These are phyloP conservation scores for Nephrocerus scutellatus DNA, from an alignment of 2,888 invertebrate species.

Conservation along the genomic window DNA sequence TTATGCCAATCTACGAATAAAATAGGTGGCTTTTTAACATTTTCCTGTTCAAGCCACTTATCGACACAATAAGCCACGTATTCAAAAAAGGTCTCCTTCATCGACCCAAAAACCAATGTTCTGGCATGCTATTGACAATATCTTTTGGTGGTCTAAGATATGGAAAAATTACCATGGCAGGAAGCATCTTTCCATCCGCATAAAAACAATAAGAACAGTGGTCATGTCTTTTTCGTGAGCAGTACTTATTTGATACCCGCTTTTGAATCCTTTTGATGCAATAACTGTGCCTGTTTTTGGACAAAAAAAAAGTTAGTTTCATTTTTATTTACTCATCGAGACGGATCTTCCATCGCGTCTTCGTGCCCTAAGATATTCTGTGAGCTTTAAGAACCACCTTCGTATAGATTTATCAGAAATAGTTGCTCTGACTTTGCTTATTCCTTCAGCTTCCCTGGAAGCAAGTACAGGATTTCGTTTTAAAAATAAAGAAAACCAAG, in stretches of 20 bases:
- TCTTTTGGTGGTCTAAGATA: conserved; percentile 11
- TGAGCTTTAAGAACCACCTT: conserved; percentile 11
- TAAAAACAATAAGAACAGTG: conserved; percentile 10
- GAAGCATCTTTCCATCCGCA: conserved; percentile 11
- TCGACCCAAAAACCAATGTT: conserved; percentile 17
- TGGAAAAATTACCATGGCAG: conserved; percentile 15
- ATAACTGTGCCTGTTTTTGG: conserved; percentile 15
- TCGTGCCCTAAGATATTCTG: neutral
- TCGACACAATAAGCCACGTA: conserved; percentile 10
- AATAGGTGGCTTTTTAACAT: conserved; percentile 15
- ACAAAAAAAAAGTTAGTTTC: conserved; percentile 11
- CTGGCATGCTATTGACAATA: conserved; percentile 11
- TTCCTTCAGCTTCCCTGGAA: too few relatives aligned
- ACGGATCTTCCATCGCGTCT: conserved; percentile 9
- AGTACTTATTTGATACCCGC: conserved; percentile 7
- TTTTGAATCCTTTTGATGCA: conserved; percentile 13
- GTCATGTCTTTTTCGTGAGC: conserved; percentile 12
- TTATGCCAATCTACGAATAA: conserved; percentile 20
- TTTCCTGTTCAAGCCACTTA: conserved; percentile 12
- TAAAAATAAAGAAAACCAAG: too few relatives aligned
- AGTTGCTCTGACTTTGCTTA: too few relatives aligned
- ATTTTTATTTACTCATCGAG: conserved; percentile 12
- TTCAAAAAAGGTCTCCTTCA: conserved; percentile 14
- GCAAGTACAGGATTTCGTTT: too few relatives aligned
- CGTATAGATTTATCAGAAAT: conserved; percentile 8